These are phyloP conservation scores for Acronicta leporina DNA, from an alignment of 2,888 invertebrate genomes.

Conservation along the genomic window DNA sequence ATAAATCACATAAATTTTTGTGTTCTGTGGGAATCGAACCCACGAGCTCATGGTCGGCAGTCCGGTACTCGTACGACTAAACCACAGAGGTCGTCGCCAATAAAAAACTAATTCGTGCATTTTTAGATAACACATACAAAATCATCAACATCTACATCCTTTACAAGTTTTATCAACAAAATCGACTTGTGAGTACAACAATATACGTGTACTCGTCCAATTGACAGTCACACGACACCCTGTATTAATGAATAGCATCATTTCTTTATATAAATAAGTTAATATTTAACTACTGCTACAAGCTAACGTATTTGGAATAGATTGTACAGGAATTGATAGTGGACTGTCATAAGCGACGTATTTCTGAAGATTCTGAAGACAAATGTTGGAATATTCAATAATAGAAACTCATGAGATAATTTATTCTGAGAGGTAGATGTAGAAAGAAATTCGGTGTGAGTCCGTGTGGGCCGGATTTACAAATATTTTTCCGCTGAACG, in stretches of 20 bases:
- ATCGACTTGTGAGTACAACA: background rate
- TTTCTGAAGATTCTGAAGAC: background rate
- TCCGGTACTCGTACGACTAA: too few species aligned
- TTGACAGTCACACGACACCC: background rate
- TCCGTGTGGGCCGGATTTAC: too few species aligned
- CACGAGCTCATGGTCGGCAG: too few species aligned
- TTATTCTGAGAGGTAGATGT: too few species aligned
- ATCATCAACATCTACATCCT: background rate
- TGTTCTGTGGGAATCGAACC: too few species aligned
- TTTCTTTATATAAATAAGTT: conserved; percentile 22
- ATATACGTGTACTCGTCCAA: conserved; percentile 1
- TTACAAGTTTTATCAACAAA: background rate
- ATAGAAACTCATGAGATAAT: too few species aligned
- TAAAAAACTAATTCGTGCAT: background rate
- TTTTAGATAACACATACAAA: background rate
- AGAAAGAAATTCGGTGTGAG: too few species aligned
- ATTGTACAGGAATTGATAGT: conserved; percentile 30
- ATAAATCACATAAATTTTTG: too few species aligned
- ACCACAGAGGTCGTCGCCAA: too few species aligned
- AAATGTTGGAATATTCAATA: background rate
- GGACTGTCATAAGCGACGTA: conserved; percentile 11
- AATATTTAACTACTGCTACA: conserved; percentile 5
- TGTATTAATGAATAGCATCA: conserved; percentile 8
- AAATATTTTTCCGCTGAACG: too few species aligned
- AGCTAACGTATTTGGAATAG: conserved; percentile 34